Evolutionary conservation across 2,797 vertebrate species (phyloP).

Genomic region (Oophaga sylvatica): DNA sequence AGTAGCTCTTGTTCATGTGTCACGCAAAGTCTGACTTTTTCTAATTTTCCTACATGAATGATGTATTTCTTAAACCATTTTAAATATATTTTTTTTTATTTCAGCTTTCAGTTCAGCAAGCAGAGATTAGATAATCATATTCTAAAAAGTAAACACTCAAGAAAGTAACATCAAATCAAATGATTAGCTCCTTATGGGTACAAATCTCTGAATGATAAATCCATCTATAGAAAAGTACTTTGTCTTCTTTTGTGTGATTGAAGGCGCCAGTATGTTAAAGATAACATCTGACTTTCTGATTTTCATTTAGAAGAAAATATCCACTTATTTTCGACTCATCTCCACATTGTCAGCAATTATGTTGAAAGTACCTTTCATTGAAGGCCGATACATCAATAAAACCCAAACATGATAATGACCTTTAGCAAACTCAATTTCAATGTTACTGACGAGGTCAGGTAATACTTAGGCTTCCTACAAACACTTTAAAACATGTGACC

Average conservation of each 20-base stretch:
- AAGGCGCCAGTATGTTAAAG: not conserved
- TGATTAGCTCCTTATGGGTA: not conserved
- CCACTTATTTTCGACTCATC: not conserved
- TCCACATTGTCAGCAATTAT: slow-evolving; percentile 1
- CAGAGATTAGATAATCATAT: not conserved
- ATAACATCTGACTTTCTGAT: slow-evolving; percentile 16
- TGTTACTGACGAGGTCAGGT: not conserved
- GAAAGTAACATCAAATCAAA: not conserved
- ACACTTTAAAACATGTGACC: slow-evolving; percentile 20
- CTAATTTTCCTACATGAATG: not conserved
- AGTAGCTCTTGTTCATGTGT: not conserved
- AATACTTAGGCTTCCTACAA: not conserved
- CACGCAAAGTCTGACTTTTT: not conserved
- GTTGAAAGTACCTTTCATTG: not conserved
- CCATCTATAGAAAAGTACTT: not conserved
- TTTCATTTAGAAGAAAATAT: slow-evolving; percentile 7
- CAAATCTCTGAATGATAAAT: slow-evolving; percentile 3
- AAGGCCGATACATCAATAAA: slow-evolving; percentile 10
- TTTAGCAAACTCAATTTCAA: slow-evolving; percentile 12
- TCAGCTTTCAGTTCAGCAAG: not conserved
- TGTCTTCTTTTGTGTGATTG: not conserved
- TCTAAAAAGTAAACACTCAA: not conserved
- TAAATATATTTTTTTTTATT: not conserved
- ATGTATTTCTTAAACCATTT: not conserved
- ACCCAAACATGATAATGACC: slow-evolving; percentile 5